Conservation (phyloP, 2,797 vertebrate species). For the Odontamblyopus rebecca region DNA sequence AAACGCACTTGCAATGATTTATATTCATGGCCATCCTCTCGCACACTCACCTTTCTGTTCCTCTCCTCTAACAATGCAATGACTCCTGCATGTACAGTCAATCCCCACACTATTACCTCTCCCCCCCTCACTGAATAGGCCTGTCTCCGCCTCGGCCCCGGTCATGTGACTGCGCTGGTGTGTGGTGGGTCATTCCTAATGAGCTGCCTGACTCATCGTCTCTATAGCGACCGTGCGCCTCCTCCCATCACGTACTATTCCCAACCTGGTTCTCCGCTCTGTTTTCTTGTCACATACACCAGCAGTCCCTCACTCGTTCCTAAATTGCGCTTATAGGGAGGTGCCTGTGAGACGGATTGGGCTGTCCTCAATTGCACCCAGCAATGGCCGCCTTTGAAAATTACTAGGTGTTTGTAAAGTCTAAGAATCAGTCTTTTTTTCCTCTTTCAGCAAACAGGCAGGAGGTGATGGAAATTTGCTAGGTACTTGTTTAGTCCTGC, state of each 20-base stretch:
- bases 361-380: constrained; percentile 19
- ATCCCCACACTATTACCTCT: constrained; percentile 37
- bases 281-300: constrained; percentile 50
- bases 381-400: constrained; percentile 25
- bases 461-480: constrained; percentile 46
- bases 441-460: constrained; percentile 47
- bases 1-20: constrained; percentile 51
- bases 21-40: constrained; percentile 68
- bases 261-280: constrained; percentile 42
- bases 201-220: constrained; percentile 70
- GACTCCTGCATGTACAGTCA: constrained; percentile 61
- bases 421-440: constrained; percentile 35
- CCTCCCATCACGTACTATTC: constrained; percentile 35
- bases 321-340: constrained; percentile 43
- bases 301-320: constrained; percentile 39
- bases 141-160: constrained; percentile 42
- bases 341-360: constrained; percentile 36
- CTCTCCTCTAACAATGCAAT: constrained; percentile 65
- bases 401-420: constrained; percentile 23
- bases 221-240: constrained; percentile 67
- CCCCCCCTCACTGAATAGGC: constrained; percentile 46
- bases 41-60: constrained; percentile 55
- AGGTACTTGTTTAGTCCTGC: constrained; percentile 54
- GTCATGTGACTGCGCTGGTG: constrained; percentile 64
- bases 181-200: constrained; percentile 74